Evolutionary conservation across 2,888 invertebrate genomes (phyloP).

Genomic region (Branchellion lobata): DNA sequence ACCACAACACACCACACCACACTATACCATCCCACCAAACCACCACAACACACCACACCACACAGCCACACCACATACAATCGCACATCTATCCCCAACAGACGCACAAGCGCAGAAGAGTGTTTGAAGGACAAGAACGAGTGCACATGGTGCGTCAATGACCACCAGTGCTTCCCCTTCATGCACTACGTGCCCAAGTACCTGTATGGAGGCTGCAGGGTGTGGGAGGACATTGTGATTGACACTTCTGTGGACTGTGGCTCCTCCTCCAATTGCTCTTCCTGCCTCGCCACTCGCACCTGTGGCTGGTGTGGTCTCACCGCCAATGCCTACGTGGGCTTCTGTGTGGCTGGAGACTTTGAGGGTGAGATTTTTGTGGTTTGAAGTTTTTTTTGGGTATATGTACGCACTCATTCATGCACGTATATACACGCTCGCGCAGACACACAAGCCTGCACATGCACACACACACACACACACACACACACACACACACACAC

Average conservation of each 20-base stretch:
- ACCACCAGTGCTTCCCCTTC: conserved; percentile 85
- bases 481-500: too few relatives aligned
- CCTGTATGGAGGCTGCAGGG: conserved; percentile 86
- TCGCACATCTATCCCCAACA: conserved; percentile 27
- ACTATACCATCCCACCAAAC: too few relatives aligned
- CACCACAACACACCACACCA: too few relatives aligned
- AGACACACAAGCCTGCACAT: too few relatives aligned
- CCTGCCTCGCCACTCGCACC: conserved; percentile 77
- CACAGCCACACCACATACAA: too few relatives aligned
- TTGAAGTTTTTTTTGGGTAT: conserved; percentile 62
- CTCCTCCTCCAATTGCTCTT: conserved; percentile 55
- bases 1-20: background rate
- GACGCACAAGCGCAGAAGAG: conserved; percentile 55
- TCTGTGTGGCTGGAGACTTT: conserved; percentile 59
- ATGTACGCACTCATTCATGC: background rate
- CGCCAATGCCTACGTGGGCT: conserved; percentile 82
- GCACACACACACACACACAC: too few relatives aligned
- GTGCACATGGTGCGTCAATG: conserved; percentile 93
- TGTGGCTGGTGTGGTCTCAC: conserved; percentile 92
- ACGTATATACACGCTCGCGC: too few relatives aligned
- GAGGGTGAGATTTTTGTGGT: conserved; percentile 62
- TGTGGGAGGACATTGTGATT: conserved; percentile 76
- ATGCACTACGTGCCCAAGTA: conserved; percentile 63
- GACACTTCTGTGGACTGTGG: conserved; percentile 57
- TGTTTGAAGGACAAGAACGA: conserved; percentile 82